Conservation (phyloP, 2,888 invertebrate species). For the Anorthoa munda region DNA sequence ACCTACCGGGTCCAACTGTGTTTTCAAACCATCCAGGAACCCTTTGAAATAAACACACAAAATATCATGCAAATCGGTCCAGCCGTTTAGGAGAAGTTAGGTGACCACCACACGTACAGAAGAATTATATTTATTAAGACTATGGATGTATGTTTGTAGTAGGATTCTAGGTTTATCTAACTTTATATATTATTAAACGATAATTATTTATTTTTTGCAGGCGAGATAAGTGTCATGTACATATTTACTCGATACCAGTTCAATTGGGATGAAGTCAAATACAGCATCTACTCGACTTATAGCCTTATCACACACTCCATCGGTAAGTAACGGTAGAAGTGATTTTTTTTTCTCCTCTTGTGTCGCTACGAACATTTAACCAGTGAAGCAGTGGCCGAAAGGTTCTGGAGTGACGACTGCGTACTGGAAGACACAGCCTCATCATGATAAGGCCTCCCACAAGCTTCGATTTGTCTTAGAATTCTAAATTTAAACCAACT, state of each 20-base stretch:
- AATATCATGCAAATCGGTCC: too few species aligned
- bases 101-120: too few species aligned
- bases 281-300: constrained; percentile 87
- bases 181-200: not conserved
- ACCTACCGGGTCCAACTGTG: too few species aligned
- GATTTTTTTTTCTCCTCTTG: not conserved
- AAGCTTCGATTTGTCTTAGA: not conserved
- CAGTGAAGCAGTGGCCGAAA: too few species aligned
- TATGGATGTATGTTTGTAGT: not conserved
- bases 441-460: not conserved
- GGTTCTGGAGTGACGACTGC: too few species aligned
- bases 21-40: too few species aligned
- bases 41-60: too few species aligned
- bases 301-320: constrained; percentile 84
- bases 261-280: constrained; percentile 89
- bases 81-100: too few species aligned
- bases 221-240: constrained; percentile 87
- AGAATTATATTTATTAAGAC: too few species aligned
- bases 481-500: too few species aligned
- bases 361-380: not conserved
- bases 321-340: constrained; percentile 76
- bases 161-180: not conserved
- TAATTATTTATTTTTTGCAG: constrained; percentile 69
- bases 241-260: constrained; percentile 88
- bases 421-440: too few species aligned